Conservation (phyloP, 2,888 invertebrate genomes). For the Syrista parreyssii region DNA sequence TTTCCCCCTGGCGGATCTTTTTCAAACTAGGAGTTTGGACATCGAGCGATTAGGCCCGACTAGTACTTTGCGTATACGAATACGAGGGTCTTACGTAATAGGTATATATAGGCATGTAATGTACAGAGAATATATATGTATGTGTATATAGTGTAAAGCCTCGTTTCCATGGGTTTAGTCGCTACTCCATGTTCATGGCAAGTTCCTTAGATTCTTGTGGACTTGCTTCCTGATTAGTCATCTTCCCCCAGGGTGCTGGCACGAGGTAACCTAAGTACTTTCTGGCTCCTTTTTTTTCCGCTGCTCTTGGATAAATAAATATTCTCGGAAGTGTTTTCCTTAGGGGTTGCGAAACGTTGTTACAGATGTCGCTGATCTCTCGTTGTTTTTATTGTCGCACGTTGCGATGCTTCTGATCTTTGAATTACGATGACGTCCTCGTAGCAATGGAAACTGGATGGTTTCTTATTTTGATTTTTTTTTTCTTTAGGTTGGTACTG, state of each 20-base stretch:
- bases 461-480: not conserved
- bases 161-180: not conserved
- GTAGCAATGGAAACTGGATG: not conserved
- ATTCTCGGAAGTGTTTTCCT: not conserved
- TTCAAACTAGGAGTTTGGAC: no score
- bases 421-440: not conserved
- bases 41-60: no score
- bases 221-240: not conserved
- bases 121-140: not conserved
- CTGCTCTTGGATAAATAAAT: not conserved
- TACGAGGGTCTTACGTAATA: not conserved
- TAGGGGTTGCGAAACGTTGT: not conserved
- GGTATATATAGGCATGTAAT: not conserved
- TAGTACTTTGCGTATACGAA: no score
- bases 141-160: no score
- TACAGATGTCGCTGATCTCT: not conserved
- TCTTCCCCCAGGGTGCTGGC: not conserved
- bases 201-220: not conserved
- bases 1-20: no score
- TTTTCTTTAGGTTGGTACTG: not conserved
- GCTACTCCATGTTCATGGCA: not conserved
- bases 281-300: not conserved
- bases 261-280: not conserved
- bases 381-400: not conserved
- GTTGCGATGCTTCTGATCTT: not conserved